Percentiles rank a stretch among this genome's conserved stretches.
phyloP scores from a whole-genome alignment of 2,797 vertebrate species.

The Microctenopoma steveboyesi region DNA sequence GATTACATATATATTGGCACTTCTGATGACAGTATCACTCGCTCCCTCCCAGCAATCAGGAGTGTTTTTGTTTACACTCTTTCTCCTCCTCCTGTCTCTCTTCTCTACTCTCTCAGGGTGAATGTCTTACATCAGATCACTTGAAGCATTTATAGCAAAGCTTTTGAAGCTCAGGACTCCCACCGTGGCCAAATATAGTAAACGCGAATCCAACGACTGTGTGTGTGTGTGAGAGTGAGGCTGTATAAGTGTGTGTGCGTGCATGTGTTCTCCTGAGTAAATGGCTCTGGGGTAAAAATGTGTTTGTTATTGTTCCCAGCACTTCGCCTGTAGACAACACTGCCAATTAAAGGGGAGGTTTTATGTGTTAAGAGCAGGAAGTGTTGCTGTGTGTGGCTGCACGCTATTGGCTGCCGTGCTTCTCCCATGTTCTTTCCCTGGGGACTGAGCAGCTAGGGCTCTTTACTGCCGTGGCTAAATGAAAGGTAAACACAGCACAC shows the following conservation, averaged over 20 bases:
- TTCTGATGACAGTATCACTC: slow-evolving; percentile 27
- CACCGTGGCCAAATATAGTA: slow-evolving; percentile 80
- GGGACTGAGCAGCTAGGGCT: slow-evolving; percentile 57
- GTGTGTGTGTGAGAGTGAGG: slow-evolving; percentile 33
- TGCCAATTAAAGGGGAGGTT: slow-evolving; percentile 81
- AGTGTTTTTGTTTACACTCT: slow-evolving; percentile 71
- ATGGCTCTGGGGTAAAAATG: slow-evolving; percentile 75
- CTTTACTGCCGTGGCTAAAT: slow-evolving; percentile 73
- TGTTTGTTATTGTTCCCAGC: slow-evolving; percentile 84
- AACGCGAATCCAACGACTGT: slow-evolving; percentile 66
- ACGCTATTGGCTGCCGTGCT: slow-evolving; percentile 67
- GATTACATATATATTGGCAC: slow-evolving; percentile 13
- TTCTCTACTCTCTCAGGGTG: slow-evolving; percentile 54
- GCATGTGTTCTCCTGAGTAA: slow-evolving; percentile 65
- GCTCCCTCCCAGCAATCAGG: slow-evolving; percentile 28
- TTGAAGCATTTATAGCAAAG: slow-evolving; percentile 76
- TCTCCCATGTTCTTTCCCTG: slow-evolving; percentile 69
- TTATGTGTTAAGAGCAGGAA: slow-evolving; percentile 81
- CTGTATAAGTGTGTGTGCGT: slow-evolving; percentile 31
- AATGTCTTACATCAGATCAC: slow-evolving; percentile 77
- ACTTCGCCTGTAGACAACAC: slow-evolving; percentile 76
- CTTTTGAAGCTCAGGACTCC: slow-evolving; percentile 80
- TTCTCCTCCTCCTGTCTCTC: slow-evolving; percentile 19
- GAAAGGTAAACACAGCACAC: slow-evolving; percentile 78
- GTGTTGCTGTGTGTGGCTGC: slow-evolving; percentile 72